These are phyloP conservation scores for Dasysyrphus tricinctus DNA, from an alignment of 2,888 invertebrate species.

Conservation along the genomic window DNA sequence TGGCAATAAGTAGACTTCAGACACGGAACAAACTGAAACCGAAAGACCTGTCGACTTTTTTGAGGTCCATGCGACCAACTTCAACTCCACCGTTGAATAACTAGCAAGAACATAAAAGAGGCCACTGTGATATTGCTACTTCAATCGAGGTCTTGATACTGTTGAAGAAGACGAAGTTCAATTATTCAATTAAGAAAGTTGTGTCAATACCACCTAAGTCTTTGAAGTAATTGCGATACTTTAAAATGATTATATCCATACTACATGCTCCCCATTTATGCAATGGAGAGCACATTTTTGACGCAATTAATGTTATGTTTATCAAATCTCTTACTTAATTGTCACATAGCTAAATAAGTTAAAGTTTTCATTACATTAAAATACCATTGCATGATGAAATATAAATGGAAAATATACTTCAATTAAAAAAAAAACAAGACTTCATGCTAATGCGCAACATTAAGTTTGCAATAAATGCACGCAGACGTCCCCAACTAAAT, in stretches of 20 bases:
- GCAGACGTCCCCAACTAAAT: constrained; percentile 22
- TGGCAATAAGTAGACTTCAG: too few relatives aligned
- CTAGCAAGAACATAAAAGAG: too few relatives aligned
- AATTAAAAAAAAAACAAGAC: constrained; percentile 27
- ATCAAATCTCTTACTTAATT: constrained; percentile 30
- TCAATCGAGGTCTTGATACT: too few relatives aligned
- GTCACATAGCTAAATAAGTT: constrained; percentile 16
- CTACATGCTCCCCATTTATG: neutral
- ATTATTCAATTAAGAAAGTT: too few relatives aligned
- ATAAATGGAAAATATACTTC: constrained; percentile 40
- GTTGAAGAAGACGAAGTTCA: too few relatives aligned
- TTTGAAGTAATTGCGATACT: too few relatives aligned
- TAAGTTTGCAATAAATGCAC: constrained; percentile 12
- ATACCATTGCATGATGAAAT: constrained; percentile 37
- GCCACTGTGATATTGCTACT: too few relatives aligned
- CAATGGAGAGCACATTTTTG: constrained; percentile 4
- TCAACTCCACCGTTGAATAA: too few relatives aligned
- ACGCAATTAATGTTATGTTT: neutral
- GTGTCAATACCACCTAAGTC: too few relatives aligned
- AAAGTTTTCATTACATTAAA: constrained; percentile 35
- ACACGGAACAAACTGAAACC: too few relatives aligned
- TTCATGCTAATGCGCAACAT: constrained; percentile 39
- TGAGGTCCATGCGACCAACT: too few relatives aligned
- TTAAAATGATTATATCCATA: neutral
- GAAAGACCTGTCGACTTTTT: too few relatives aligned